Evolutionary conservation across 2,113 vertebrate genomes (phyloP).

Genomic region (Lophotis ruficrista): DNA sequence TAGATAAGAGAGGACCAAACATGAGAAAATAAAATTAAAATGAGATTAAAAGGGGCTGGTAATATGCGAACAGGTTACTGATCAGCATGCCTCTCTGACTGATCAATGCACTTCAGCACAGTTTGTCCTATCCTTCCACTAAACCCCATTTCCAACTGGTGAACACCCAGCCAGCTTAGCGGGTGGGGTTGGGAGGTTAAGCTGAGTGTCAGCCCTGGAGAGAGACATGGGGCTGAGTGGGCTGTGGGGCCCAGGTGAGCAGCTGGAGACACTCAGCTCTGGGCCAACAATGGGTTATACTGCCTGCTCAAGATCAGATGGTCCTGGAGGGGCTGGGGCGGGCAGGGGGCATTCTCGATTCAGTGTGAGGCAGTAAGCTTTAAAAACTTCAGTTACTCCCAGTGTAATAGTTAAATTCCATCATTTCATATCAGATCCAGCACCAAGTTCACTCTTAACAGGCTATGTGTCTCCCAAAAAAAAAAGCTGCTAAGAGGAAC

Average conservation of each 20-base stretch:
- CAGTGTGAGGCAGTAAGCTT: too few species aligned
- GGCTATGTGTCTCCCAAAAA: background rate
- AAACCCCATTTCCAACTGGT: background rate
- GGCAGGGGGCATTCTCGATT: too few species aligned
- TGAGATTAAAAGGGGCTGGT: background rate
- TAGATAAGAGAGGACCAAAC: background rate
- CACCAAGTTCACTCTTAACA: background rate
- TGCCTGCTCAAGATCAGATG: background rate
- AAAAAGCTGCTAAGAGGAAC: background rate
- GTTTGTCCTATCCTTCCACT: background rate
- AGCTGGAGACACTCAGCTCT: background rate
- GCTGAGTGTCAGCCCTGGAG: background rate
- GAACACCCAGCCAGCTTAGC: background rate
- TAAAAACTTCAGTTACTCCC: too few species aligned
- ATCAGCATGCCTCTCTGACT: background rate
- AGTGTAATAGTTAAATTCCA: too few species aligned
- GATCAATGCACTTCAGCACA: background rate
- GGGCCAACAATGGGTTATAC: background rate
- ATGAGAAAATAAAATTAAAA: background rate
- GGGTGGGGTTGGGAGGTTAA: background rate
- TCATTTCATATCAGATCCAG: too few species aligned
- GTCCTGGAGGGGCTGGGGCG: too few species aligned
- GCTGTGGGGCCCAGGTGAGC: background rate
- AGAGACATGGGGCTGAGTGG: background rate
- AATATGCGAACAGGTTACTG: background rate